Evolutionary conservation across 2,888 invertebrate species (phyloP).

Genomic region (Heliconius cydno): DNA sequence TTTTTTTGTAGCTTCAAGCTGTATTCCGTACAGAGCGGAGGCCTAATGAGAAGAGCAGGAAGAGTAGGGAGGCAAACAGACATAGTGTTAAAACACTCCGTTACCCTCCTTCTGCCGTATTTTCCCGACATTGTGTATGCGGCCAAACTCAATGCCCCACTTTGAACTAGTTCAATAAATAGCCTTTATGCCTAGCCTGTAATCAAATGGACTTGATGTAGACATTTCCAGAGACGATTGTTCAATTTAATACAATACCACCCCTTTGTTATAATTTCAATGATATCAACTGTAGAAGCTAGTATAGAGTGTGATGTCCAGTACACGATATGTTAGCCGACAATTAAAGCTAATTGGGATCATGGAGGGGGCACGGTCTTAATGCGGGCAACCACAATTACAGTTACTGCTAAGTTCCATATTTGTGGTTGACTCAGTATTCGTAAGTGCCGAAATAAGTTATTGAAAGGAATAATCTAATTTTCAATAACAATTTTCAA

Average conservation of each 20-base stretch:
- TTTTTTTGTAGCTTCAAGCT: too few species aligned
- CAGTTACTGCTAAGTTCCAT: conserved; percentile 21
- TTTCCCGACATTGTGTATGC: too few species aligned
- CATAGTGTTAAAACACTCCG: too few species aligned
- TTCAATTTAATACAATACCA: background rate
- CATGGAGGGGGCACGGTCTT: conserved; percentile 52
- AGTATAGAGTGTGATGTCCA: conserved; percentile 22
- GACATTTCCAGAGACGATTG: background rate
- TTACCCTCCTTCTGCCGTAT: too few species aligned
- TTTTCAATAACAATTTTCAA: too few species aligned
- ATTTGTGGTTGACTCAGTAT: background rate
- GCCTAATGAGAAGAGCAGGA: too few species aligned
- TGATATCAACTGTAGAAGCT: background rate
- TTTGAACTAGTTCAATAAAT: background rate
- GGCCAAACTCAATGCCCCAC: too few species aligned
- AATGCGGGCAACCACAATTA: conserved; percentile 46
- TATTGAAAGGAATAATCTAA: too few species aligned
- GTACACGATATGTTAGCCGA: conserved; percentile 45
- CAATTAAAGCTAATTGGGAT: conserved; percentile 74
- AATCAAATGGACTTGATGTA: background rate
- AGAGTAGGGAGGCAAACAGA: too few species aligned
- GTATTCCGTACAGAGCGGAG: too few species aligned
- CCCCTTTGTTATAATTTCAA: background rate
- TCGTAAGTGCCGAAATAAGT: too few species aligned
- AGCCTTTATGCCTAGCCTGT: background rate